Evolutionary conservation across 2,888 invertebrate genomes (phyloP).

Genomic region (Sarcophaga rosellei): DNA sequence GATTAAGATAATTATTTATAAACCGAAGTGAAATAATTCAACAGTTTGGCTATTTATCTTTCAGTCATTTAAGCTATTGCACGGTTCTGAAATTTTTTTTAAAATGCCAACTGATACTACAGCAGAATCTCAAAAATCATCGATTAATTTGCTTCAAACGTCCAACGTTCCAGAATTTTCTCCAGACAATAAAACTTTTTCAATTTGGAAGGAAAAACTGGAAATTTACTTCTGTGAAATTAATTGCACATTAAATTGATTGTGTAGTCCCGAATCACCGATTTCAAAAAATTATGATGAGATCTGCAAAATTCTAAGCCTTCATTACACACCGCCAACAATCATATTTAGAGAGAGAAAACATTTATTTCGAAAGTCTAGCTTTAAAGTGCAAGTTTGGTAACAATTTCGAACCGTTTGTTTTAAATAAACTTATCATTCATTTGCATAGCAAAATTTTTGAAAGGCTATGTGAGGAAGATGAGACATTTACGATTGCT

Average conservation of each 20-base stretch:
- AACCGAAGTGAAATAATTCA: too few species aligned
- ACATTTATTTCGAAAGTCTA: neutral
- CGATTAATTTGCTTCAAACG: neutral
- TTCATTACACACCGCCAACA: constrained; percentile 49
- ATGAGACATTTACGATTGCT: constrained; percentile 31
- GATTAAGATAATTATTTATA: too few species aligned
- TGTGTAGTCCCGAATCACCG: constrained; percentile 8
- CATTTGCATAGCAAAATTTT: neutral
- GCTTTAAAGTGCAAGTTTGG: too few species aligned
- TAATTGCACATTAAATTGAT: constrained; percentile 19
- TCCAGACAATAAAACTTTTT: neutral
- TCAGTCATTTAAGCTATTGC: too few species aligned
- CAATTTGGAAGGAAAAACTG: constrained; percentile 14
- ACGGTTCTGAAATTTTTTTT: too few species aligned
- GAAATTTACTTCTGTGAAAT: constrained; percentile 27
- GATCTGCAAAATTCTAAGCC: constrained; percentile 35
- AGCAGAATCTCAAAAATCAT: too few species aligned
- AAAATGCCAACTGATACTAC: too few species aligned
- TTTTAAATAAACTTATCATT: too few species aligned
- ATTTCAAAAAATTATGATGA: constrained; percentile 4
- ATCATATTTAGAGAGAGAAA: constrained; percentile 21
- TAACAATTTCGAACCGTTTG: neutral
- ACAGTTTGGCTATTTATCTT: too few species aligned
- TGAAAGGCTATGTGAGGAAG: constrained; percentile 43
- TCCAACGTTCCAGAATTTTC: neutral